These are phyloP conservation scores for Hemistola chrysoprasaria DNA, from an alignment of 2,888 invertebrate genomes.

Conservation along the genomic window DNA sequence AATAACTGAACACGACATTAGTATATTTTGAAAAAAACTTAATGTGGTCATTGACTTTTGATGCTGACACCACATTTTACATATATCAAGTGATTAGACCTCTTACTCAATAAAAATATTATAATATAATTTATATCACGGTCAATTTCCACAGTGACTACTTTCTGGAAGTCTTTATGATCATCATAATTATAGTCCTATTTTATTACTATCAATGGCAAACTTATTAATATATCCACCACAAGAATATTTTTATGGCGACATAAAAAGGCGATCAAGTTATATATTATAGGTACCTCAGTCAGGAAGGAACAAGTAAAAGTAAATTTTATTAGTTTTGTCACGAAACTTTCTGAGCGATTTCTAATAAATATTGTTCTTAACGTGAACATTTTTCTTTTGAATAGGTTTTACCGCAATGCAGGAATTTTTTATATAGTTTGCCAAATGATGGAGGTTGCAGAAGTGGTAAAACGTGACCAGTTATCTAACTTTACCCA, in stretches of 20 bases:
- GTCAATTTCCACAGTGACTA: too few relatives aligned
- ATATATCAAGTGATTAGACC: too few relatives aligned
- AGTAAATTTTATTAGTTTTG: conserved; percentile 12
- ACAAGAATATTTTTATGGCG: conserved; percentile 13
- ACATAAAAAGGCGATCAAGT: conserved; percentile 13
- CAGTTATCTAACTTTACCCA: too few relatives aligned
- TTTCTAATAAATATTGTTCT: conserved; percentile 6
- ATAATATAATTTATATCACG: too few relatives aligned
- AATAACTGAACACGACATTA: too few relatives aligned
- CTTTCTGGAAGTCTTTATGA: too few relatives aligned
- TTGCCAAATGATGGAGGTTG: too few relatives aligned
- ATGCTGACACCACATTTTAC: too few relatives aligned
- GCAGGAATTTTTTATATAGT: conserved; percentile 1
- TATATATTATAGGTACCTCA: conserved; percentile 2
- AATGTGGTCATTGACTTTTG: too few relatives aligned
- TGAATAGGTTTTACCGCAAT: conserved; percentile 5
- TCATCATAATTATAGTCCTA: background rate
- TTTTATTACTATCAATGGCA: conserved; percentile 7
- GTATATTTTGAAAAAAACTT: too few relatives aligned
- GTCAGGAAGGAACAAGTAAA: conserved; percentile 15
- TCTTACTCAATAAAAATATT: too few relatives aligned
- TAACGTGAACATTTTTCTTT: background rate
- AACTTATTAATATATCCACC: conserved; percentile 4
- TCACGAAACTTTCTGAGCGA: conserved; percentile 7
- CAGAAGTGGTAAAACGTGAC: too few relatives aligned